These are phyloP conservation scores for Drosophila phalerata DNA, from an alignment of 2,888 invertebrate species.

Conservation along the genomic window DNA sequence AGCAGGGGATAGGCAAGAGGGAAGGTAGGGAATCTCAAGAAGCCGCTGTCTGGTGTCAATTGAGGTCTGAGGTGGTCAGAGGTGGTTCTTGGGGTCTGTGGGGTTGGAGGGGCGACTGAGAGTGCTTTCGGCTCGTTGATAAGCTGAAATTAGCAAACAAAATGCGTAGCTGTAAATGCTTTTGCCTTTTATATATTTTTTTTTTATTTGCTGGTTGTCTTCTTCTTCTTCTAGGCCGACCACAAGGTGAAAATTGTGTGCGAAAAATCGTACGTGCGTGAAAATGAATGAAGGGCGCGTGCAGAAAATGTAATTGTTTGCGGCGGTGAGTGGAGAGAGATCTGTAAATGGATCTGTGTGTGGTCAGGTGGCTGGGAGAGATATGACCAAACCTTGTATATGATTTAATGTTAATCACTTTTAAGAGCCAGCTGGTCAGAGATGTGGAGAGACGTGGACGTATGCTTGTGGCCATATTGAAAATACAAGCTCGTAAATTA, in stretches of 20 bases:
- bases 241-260: constrained; percentile 81
- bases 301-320: constrained; percentile 74
- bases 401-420: constrained; percentile 82
- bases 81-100: background rate
- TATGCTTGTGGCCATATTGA: constrained; percentile 60
- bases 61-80: constrained; percentile 10
- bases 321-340: constrained; percentile 1
- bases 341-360: constrained; percentile 27
- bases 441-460: constrained; percentile 6
- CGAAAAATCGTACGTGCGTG: constrained; percentile 79
- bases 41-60: constrained; percentile 49
- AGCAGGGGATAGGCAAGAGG: background rate
- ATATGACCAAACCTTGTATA: constrained; percentile 65
- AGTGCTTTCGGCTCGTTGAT: constrained; percentile 59
- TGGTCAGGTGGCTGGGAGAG: constrained; percentile 73
- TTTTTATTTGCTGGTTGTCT: constrained; percentile 17
- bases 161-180: constrained; percentile 80
- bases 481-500: constrained; percentile 80
- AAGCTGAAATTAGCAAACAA: constrained; percentile 82
- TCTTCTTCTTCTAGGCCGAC: constrained; percentile 37
- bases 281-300: constrained; percentile 73
- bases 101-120: background rate
- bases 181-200: constrained; percentile 47
- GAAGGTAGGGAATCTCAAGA: constrained; percentile 9
- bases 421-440: constrained; percentile 47